Evolutionary conservation across 1,140 invertebrate genomes (phyloP).

Genomic region (Conus betulinus): DNA sequence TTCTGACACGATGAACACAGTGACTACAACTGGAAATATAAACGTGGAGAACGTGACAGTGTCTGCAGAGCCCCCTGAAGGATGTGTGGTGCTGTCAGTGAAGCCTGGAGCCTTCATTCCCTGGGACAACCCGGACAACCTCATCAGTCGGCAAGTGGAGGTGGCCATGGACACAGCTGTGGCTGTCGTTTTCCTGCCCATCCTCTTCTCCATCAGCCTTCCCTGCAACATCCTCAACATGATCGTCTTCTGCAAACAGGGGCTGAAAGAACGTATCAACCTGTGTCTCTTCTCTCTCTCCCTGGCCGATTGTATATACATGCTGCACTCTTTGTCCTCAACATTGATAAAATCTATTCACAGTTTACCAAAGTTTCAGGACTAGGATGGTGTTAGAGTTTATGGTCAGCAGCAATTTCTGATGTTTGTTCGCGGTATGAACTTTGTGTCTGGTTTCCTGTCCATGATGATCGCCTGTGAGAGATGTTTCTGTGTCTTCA

Average conservation of each 20-base stretch:
- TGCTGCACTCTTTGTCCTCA: background rate
- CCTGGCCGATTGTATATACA: background rate
- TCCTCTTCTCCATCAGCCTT: background rate
- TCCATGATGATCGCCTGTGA: constrained; percentile 6
- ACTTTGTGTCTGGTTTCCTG: background rate
- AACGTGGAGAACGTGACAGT: background rate
- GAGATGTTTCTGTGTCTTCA: constrained; percentile 13
- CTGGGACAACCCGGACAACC: constrained; percentile 18
- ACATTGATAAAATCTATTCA: background rate
- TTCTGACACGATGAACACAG: too few relatives aligned
- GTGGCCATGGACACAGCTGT: background rate
- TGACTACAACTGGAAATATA: too few relatives aligned
- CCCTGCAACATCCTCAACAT: constrained; percentile 29
- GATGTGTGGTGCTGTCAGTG: background rate
- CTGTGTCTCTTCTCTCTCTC: constrained; percentile 21
- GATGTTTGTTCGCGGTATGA: too few relatives aligned
- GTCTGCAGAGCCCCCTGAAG: background rate
- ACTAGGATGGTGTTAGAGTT: too few relatives aligned
- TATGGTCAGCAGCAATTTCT: too few relatives aligned
- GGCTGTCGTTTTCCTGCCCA: background rate
- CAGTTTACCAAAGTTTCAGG: too few relatives aligned
- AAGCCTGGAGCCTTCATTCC: background rate
- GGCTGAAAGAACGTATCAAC: constrained; percentile 23
- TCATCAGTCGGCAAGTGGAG: constrained; percentile 18
- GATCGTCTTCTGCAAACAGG: constrained; percentile 27